A percentile compares a stretch with the other conserved stretches of the same genome.
These are phyloP conservation scores for Trissonchulus latispiculum DNA, from an alignment of 2,888 invertebrate species.

Conservation along the genomic window DNA sequence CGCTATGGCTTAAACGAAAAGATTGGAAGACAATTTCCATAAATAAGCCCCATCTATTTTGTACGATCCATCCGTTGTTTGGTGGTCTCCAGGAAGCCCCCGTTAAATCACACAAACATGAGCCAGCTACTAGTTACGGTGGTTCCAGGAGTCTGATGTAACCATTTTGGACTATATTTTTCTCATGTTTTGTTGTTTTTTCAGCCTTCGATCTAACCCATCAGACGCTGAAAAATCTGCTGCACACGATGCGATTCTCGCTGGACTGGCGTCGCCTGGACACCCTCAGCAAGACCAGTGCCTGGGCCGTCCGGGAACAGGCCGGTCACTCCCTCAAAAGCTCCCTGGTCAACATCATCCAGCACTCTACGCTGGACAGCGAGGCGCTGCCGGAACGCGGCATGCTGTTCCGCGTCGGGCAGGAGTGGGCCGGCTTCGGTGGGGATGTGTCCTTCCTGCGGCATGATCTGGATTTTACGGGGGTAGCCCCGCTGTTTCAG, in stretches of 20 bases:
- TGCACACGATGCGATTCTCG: constrained; percentile 58
- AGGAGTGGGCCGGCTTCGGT: constrained; percentile 77
- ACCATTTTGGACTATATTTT: too few relatives aligned
- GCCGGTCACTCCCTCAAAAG: constrained; percentile 73
- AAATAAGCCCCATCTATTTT: too few relatives aligned
- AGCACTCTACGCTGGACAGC: constrained; percentile 68
- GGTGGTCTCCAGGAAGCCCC: too few relatives aligned
- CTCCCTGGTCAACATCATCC: constrained; percentile 65
- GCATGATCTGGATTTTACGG: constrained; percentile 64
- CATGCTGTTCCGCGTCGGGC: constrained; percentile 49
- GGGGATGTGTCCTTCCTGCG: constrained; percentile 83
- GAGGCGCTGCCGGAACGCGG: constrained; percentile 68
- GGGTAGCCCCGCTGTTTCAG: constrained; percentile 57
- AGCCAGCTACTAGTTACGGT: too few relatives aligned
- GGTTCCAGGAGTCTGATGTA: too few relatives aligned
- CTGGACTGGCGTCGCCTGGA: constrained; percentile 68
- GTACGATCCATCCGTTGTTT: too few relatives aligned
- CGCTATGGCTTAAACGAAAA: too few relatives aligned
- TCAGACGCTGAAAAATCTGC: not conserved
- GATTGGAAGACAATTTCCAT: too few relatives aligned
- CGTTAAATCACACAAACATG: too few relatives aligned
- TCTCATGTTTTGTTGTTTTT: too few relatives aligned
- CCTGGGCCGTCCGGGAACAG: constrained; percentile 77
- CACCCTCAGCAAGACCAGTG: constrained; percentile 59
- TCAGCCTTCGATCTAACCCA: not conserved